Evolutionary conservation across 1,140 invertebrate species (phyloP).

Genomic region (Megalopta genalis): DNA sequence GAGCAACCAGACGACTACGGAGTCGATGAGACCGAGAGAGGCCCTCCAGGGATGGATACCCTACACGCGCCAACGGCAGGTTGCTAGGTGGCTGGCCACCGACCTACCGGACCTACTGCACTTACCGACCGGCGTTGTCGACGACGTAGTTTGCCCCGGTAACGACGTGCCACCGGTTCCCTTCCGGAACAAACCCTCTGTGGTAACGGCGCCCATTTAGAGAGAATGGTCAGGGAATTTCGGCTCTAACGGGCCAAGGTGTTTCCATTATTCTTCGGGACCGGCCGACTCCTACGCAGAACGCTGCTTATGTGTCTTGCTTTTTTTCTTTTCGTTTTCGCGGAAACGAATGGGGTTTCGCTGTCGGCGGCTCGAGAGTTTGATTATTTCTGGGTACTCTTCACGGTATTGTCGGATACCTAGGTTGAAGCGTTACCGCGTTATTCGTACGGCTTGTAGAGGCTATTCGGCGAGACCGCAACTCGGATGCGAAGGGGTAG

Average conservation of each 20-base stretch:
- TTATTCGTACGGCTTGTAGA: too few relatives aligned
- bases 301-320: conserved; percentile 12
- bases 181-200: conserved; percentile 65
- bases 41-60: background rate
- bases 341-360: background rate
- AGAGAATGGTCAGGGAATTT: conserved; percentile 53
- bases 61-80: conserved; percentile 19
- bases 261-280: conserved; percentile 42
- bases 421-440: too few relatives aligned
- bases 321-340: background rate
- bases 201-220: conserved; percentile 57
- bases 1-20: background rate
- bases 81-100: conserved; percentile 54
- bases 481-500: too few relatives aligned
- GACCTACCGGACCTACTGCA: conserved; percentile 64
- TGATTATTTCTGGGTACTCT: background rate
- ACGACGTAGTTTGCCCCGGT: conserved; percentile 64
- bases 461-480: too few relatives aligned
- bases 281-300: too few relatives aligned
- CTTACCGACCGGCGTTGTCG: conserved; percentile 64
- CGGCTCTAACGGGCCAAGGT: conserved; percentile 46
- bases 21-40: background rate
- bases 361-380: background rate
- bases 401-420: too few relatives aligned
- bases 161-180: conserved; percentile 67